Evolutionary conservation across 1,140 invertebrate genomes (phyloP).

Genomic region (Drosophila pallidifrons): DNA sequence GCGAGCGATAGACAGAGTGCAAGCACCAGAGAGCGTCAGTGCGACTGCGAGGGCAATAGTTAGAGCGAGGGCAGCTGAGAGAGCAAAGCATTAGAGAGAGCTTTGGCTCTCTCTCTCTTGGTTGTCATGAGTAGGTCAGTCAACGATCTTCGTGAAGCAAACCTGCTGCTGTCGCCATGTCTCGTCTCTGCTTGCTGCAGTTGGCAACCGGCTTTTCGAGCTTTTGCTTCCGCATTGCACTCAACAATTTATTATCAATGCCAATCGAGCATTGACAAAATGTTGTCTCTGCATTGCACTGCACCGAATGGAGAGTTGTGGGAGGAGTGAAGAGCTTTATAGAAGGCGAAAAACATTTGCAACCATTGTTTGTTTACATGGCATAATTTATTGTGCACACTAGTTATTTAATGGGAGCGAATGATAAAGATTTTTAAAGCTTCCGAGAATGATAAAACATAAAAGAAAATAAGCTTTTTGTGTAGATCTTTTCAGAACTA

Average conservation of each 20-base stretch:
- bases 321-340: neutral
- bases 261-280: conserved; percentile 49
- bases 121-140: conserved; percentile 71
- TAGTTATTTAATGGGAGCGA: conserved; percentile 1
- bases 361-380: conserved; percentile 25
- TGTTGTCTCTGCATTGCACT: neutral
- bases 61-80: conserved; percentile 5
- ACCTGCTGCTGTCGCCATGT: conserved; percentile 4
- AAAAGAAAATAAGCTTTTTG: too few species aligned
- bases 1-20: conserved; percentile 17
- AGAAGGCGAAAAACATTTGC: neutral
- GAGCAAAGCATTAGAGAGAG: neutral
- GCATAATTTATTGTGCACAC: conserved; percentile 12
- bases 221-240: conserved; percentile 72
- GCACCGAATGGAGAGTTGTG: neutral
- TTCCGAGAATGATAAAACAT: too few species aligned
- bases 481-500: too few species aligned
- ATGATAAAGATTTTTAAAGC: neutral
- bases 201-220: conserved; percentile 72
- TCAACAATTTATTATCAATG: conserved; percentile 62
- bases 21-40: neutral
- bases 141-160: conserved; percentile 65
- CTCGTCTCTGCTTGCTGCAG: conserved; percentile 54
- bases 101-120: conserved; percentile 17
- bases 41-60: neutral